phyloP scores from a whole-genome alignment of 1,140 invertebrate genomes.

The Berghia stephanieae region DNA sequence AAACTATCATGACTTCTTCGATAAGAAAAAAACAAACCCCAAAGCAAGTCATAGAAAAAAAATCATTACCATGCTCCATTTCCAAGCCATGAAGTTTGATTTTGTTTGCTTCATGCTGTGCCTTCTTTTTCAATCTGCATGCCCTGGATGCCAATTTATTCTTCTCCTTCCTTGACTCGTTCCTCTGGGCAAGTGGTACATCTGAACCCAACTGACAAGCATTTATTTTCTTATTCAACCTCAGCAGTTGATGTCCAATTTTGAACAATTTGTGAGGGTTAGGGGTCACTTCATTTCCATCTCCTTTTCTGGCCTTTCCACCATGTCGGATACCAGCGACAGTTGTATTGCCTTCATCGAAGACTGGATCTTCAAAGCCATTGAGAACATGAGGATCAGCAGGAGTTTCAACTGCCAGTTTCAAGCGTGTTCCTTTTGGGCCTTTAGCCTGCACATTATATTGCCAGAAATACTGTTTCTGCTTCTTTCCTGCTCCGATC shows the following conservation, averaged over 20 bases:
- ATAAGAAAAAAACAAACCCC: not conserved
- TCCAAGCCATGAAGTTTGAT: slow-evolving; percentile 92
- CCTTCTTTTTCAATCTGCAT: slow-evolving; percentile 75
- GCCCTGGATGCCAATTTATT: slow-evolving; percentile 97
- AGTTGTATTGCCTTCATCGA: slow-evolving; percentile 50
- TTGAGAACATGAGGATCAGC: slow-evolving; percentile 93
- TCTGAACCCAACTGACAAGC: slow-evolving; percentile 95
- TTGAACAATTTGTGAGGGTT: slow-evolving; percentile 89
- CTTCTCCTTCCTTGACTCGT: slow-evolving; percentile 95
- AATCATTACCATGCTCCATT: slow-evolving; percentile 87
- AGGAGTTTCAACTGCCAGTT: slow-evolving; percentile 70
- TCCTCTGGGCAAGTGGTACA: slow-evolving; percentile 77
- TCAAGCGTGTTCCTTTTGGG: slow-evolving; percentile 77
- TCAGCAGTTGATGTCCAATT: slow-evolving; percentile 92
- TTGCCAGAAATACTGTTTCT: slow-evolving; percentile 88
- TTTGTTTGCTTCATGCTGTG: slow-evolving; percentile 68
- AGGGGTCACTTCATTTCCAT: slow-evolving; percentile 96
- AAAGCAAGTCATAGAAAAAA: slow-evolving; percentile 3
- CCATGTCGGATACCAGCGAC: slow-evolving; percentile 69
- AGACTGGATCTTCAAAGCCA: slow-evolving; percentile 66
- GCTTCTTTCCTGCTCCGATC: slow-evolving; percentile 76
- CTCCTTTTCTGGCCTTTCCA: slow-evolving; percentile 94
- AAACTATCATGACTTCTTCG: not conserved
- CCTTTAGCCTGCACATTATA: slow-evolving; percentile 99
- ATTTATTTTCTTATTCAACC: slow-evolving; percentile 90